These are phyloP conservation scores for Drosophila miranda DNA, from an alignment of 1,140 invertebrate species.

Conservation along the genomic window DNA sequence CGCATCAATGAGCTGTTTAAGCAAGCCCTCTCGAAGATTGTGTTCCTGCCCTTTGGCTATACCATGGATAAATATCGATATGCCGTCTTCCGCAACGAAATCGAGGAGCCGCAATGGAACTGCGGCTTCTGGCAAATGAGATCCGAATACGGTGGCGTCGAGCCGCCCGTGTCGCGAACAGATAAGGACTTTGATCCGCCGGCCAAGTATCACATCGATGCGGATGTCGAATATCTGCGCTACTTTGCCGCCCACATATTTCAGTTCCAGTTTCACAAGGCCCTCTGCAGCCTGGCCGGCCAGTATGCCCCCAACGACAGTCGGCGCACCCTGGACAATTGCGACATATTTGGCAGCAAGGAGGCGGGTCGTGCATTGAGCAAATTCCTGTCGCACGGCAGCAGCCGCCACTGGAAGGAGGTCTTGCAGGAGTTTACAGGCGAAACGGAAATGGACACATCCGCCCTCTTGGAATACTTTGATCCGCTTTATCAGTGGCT, in stretches of 20 bases:
- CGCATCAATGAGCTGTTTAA: slow-evolving; percentile 78
- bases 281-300: slow-evolving; percentile 84
- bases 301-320: slow-evolving; percentile 83
- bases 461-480: slow-evolving; percentile 82
- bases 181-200: slow-evolving; percentile 86
- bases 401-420: slow-evolving; percentile 85
- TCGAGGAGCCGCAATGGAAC: slow-evolving; percentile 83
- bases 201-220: slow-evolving; percentile 86
- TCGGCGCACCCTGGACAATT: slow-evolving; percentile 83
- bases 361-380: slow-evolving; percentile 81
- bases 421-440: slow-evolving; percentile 85
- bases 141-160: slow-evolving; percentile 84
- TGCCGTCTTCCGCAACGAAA: slow-evolving; percentile 84
- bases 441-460: slow-evolving; percentile 82
- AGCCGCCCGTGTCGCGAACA: slow-evolving; percentile 83
- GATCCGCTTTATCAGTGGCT: slow-evolving; percentile 80
- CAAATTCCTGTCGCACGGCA: slow-evolving; percentile 80
- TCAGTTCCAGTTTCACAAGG: slow-evolving; percentile 87
- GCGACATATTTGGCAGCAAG: slow-evolving; percentile 84
- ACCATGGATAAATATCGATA: slow-evolving; percentile 84
- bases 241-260: slow-evolving; percentile 86
- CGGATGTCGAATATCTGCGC: slow-evolving; percentile 84
- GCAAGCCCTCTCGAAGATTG: slow-evolving; percentile 85
- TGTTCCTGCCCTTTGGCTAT: slow-evolving; percentile 85
- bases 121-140: slow-evolving; percentile 85